Base-by-base conservation (phyloP, 1,140 invertebrate species). In the Pygmarrhopalites habei region DNA sequence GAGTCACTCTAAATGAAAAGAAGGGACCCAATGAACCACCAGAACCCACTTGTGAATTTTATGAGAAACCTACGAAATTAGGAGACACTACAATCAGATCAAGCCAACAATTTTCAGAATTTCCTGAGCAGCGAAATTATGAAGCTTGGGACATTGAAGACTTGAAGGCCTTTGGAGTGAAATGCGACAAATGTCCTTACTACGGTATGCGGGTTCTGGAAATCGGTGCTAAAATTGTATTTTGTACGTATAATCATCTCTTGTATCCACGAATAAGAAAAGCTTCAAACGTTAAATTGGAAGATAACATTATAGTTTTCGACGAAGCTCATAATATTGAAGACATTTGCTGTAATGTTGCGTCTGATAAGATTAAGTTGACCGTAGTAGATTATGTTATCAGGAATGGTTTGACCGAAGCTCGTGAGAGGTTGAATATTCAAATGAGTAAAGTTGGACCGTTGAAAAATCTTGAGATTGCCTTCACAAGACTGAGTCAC, bases 311-410 rank as follows among this genome's bases (percentile, higher is more conserved):
- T n/a, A 63, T 84, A 2, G 78, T 84, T 47, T 72, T 84, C 14
- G 82, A 84, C 71, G 82, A 84, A 74, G 82, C 80, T 15, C 83
- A 84, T 71, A 84, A 84, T 69, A 78, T 84, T 35, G 82, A 84
- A 72, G 82, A 83, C 70, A 74, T 74, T 17, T 77, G 79, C 15
- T 62, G 81, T 19, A 77, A 78, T 43, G 74, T 79, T 35, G 78
- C 77, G 21, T 80, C 62, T 1, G 17, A 30, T 0, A 2, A 30
- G 0, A 3, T 63, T n/a, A 58, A 26, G 17, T 23, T 58, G 32
- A 17, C 28, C 25, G 32, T 29, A 7, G 21, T 61, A 7, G 2
- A 17, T 1, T 26, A 28, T 1, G n/a, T 4, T 43, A 23, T 61
- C 5, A 21, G 41, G 5, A 19, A 10, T 29, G 10, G n/a, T 2